Evolutionary conservation across 2,888 invertebrate species (phyloP).

Genomic region (Dynastes maya): DNA sequence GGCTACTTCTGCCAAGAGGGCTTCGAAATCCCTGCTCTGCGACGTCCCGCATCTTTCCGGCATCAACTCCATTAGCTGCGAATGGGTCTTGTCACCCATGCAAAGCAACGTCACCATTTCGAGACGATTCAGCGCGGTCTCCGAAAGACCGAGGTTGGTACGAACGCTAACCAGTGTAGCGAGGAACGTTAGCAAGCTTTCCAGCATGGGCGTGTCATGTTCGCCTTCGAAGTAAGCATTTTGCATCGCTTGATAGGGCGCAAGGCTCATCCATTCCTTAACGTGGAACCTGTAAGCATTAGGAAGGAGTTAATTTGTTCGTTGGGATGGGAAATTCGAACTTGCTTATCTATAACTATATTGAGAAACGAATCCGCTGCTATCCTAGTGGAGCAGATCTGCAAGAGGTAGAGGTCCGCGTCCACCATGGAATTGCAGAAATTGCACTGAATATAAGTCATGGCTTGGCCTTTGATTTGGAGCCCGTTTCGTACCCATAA

Average conservation of each 20-base stretch:
- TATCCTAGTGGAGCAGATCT: slow-evolving; percentile 92
- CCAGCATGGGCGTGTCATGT: slow-evolving; percentile 91
- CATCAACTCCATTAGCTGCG: slow-evolving; percentile 95
- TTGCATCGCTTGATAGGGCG: slow-evolving; percentile 79
- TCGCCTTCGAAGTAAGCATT: slow-evolving; percentile 79
- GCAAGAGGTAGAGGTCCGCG: slow-evolving; percentile 95
- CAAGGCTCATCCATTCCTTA: slow-evolving; percentile 87
- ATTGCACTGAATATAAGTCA: slow-evolving; percentile 99
- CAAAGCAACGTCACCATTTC: slow-evolving; percentile 96
- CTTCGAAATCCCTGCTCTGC: slow-evolving; percentile 90
- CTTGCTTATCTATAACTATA: slow-evolving; percentile 90
- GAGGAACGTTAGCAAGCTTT: slow-evolving; percentile 92
- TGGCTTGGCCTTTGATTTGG: slow-evolving; percentile 98
- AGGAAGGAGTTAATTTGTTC: neutral
- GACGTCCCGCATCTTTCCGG: slow-evolving; percentile 96
- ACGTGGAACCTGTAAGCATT: slow-evolving; percentile 82
- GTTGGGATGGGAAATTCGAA: neutral
- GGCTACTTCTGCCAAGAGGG: slow-evolving; percentile 81
- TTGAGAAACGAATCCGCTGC: slow-evolving; percentile 89
- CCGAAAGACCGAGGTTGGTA: slow-evolving; percentile 83
- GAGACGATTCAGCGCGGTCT: slow-evolving; percentile 78
- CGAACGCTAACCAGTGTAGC: slow-evolving; percentile 90
- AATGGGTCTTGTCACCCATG: slow-evolving; percentile 96
- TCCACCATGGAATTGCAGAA: slow-evolving; percentile 99
- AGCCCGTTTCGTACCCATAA: slow-evolving; percentile 98